phyloP scores from a whole-genome alignment of 1,140 invertebrate species.

The Ceratina calcarata region DNA sequence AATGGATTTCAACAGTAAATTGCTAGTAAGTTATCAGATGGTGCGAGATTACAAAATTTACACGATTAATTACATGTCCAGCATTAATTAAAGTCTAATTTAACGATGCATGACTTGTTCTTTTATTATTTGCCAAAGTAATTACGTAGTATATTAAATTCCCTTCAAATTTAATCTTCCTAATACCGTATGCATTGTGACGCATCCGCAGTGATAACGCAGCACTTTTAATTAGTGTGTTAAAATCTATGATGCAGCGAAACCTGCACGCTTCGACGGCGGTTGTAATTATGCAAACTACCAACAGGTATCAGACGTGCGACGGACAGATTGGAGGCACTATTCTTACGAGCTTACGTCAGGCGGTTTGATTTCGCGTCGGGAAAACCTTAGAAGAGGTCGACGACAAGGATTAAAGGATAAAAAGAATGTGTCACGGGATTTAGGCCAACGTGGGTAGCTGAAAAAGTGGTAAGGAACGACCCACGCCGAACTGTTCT shows the following conservation, averaged over 20 bases:
- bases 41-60: not conserved
- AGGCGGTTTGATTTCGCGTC: not conserved
- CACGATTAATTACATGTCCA: not conserved
- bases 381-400: constrained; percentile 7
- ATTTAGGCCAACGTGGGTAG: constrained; percentile 48
- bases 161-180: not conserved
- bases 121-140: not conserved
- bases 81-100: constrained; percentile 9
- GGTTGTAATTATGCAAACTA: not conserved
- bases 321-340: too few species aligned
- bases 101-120: constrained; percentile 1
- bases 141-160: not conserved
- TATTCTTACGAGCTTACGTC: not conserved
- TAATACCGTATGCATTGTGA: not conserved
- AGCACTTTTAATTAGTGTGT: not conserved
- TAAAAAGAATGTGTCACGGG: constrained; percentile 33
- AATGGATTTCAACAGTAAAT: not conserved
- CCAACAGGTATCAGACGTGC: not conserved
- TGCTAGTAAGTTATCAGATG: not conserved
- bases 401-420: constrained; percentile 36
- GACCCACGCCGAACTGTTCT: constrained; percentile 32
- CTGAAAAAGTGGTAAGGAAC: constrained; percentile 35
- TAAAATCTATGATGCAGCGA: not conserved
- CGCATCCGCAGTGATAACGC: not conserved
- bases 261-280: not conserved